These are phyloP conservation scores for Asbolus verrucosus DNA, from an alignment of 1,140 invertebrate genomes.

Conservation along the genomic window DNA sequence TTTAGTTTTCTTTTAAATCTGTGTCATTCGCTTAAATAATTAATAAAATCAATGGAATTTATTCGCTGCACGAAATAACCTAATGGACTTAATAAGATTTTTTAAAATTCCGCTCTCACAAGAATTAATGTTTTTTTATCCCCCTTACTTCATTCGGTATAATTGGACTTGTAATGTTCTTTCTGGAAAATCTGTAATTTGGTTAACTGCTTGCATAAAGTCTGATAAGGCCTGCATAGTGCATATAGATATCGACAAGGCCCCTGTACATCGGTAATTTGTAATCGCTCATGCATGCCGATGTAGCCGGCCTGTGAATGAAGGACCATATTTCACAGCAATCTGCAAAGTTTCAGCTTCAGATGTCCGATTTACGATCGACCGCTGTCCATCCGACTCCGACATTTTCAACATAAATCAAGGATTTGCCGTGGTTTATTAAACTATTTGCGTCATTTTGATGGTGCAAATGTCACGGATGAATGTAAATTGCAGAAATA, in stretches of 20 bases:
- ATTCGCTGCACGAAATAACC: conserved; percentile 5
- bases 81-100: neutral
- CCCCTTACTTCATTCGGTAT: no score
- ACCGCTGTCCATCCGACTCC: conserved; percentile 51
- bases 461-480: neutral
- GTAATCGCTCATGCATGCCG: conserved; percentile 59
- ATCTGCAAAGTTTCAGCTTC: conserved; percentile 59
- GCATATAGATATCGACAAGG: conserved; percentile 50
- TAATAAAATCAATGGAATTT: conserved; percentile 10
- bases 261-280: conserved; percentile 57
- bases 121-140: no score
- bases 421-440: conserved; percentile 1
- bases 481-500: no score
- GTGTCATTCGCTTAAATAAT: conserved; percentile 5
- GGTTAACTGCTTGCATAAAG: neutral
- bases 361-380: conserved; percentile 60
- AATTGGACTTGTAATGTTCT: no score
- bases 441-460: conserved; percentile 1
- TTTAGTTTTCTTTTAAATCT: neutral
- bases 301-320: conserved; percentile 59
- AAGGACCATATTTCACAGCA: conserved; percentile 62
- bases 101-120: neutral
- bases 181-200: neutral
- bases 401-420: conserved; percentile 51
- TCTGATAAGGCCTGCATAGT: neutral